Base-by-base conservation (phyloP, 1,140 invertebrate species). In the Panagrolaimus sp. region DNA sequence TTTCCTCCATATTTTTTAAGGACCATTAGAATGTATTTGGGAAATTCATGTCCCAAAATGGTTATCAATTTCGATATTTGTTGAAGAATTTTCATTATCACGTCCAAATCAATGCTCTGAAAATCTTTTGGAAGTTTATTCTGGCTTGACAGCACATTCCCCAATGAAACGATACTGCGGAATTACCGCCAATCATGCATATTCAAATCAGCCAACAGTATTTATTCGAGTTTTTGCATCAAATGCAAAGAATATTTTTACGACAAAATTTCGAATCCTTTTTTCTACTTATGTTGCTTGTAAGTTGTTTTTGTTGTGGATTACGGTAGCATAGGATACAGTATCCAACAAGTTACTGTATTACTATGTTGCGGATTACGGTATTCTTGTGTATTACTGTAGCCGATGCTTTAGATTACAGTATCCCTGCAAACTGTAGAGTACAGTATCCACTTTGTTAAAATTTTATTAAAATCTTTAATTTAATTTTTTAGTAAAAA, bases 1-100 rank as follows among this genome's bases (percentile, higher is more conserved):
- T 38, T 38, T 38, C n/a, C n/a, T n/a, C n/a, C n/a, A n/a, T n/a
- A n/a, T n/a, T n/a, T n/a, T n/a, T n/a, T n/a, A n/a, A 38, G 65
- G 65, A 26, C 58, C 71, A 12, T 55, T 76, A 21, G 75, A 76
- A 38, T 76, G 75, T 48, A 64, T 76, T n/a, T 76, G 72, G 72
- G 43, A 73, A 5, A 52, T 75, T 46, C 67, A 71, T 28, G 73
- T 74, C 24, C 73, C 73, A 24, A 74, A 71, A 46, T 75, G 73
- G 73, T 43, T 73, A 17, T 72, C 52, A 24, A 64, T 73, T 8
- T 71, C 75, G 14, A 43, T 78, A 12, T 76, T 76, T 58, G 67
- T 77, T 1, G 75, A 77, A 63, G 43, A 75, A 21, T 76, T 76
- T 48, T 65, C 65, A 44, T 44, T 76, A 52, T 72, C 70, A 2